phyloP scores from a whole-genome alignment of 2,797 vertebrate species.

The Tarsius wallacei region DNA sequence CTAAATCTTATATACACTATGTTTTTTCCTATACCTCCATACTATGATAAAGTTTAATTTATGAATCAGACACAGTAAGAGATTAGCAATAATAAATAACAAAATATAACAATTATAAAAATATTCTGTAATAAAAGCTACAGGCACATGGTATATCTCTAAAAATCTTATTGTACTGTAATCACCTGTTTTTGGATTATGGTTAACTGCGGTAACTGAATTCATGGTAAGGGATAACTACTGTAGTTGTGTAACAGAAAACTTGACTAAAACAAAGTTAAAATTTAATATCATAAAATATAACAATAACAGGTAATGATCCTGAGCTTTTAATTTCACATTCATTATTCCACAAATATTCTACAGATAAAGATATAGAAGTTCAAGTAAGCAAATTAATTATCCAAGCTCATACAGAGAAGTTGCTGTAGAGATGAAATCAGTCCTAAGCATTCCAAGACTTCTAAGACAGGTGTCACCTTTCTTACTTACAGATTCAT shows the following conservation, averaged over 20 bases:
- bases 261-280: background rate
- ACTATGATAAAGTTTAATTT: background rate
- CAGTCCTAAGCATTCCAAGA: slow-evolving; percentile 1
- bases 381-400: background rate
- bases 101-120: background rate
- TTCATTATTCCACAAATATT: background rate
- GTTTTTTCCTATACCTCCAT: background rate
- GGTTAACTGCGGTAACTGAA: background rate
- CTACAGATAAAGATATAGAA: background rate
- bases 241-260: background rate
- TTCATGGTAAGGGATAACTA: background rate
- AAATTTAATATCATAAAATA: background rate
- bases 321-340: background rate
- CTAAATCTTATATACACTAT: too few relatives aligned
- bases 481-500: background rate
- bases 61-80: background rate
- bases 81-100: background rate
- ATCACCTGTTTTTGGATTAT: background rate
- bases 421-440: background rate
- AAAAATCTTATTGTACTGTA: background rate
- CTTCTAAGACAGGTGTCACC: background rate
- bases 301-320: background rate
- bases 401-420: background rate
- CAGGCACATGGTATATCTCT: background rate
- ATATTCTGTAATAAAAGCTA: background rate